Percentiles rank a stretch among this genome's conserved stretches.
Conservation (phyloP, 64 coral and sea anemone species). For the Stylophora pistillata region DNA sequence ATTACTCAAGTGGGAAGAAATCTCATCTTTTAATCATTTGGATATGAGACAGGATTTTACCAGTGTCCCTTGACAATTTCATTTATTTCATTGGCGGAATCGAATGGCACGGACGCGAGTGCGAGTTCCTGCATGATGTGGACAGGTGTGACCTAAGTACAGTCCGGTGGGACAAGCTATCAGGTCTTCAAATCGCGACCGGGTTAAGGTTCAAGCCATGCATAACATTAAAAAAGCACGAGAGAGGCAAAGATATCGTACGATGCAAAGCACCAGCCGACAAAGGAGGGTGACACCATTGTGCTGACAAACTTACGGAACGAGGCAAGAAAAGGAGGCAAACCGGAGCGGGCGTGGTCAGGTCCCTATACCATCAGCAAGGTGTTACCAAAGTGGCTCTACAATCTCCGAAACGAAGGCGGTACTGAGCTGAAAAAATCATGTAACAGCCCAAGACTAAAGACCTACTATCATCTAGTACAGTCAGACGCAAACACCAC, state of each 20-base stretch:
- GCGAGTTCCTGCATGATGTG: no score
- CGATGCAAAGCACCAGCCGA: constrained; percentile 31
- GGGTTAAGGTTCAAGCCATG: constrained; percentile 57
- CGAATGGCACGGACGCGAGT: no score
- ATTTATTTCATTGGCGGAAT: no score
- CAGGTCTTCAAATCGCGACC: not conserved
- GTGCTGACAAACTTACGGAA: constrained; percentile 36
- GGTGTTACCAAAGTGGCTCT: constrained; percentile 44
- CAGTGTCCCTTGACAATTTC: no score
- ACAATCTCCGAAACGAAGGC: constrained; percentile 55
- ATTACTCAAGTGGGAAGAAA: no score
- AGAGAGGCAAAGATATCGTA: no score
- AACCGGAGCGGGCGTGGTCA: constrained; percentile 45
- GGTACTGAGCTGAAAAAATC: constrained; percentile 48
- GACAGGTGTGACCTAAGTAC: no score
- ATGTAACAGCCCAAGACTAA: constrained; percentile 42
- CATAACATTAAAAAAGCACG: constrained; percentile 62
- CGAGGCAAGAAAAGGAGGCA: constrained; percentile 53
- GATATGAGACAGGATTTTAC: no score
- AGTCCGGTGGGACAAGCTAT: no score
- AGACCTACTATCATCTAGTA: constrained; percentile 36
- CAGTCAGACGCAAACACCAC: constrained; percentile 10
- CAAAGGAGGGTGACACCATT: constrained; percentile 42
- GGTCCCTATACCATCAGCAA: constrained; percentile 56
- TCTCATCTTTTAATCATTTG: no score